Percentiles rank a stretch among this genome's conserved stretches.
Evolutionary conservation across 2,797 vertebrate genomes (phyloP).

Genomic region (Hemibagrus guttatus): DNA sequence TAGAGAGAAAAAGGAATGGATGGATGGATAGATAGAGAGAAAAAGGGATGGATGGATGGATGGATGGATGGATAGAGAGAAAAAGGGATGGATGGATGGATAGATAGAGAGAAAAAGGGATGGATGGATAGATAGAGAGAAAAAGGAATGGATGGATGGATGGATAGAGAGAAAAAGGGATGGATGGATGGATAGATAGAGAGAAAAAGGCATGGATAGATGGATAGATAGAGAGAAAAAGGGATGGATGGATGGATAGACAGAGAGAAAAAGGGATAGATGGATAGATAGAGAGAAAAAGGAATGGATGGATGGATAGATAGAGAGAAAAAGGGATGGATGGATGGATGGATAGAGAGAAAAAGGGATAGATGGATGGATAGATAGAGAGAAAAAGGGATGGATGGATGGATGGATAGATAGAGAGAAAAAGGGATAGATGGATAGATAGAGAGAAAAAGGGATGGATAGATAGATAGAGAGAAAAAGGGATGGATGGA

Average conservation of each 20-base stretch:
- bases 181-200: neutral
- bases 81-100: neutral
- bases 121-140: neutral
- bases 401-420: too few species aligned
- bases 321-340: too few species aligned
- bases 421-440: too few species aligned
- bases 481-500: neutral
- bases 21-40: neutral
- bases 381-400: too few species aligned
- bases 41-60: neutral
- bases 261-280: too few species aligned
- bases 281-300: too few species aligned
- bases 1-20: neutral
- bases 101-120: too few species aligned
- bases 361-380: too few species aligned
- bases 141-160: too few species aligned
- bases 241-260: neutral
- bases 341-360: neutral
- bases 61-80: neutral
- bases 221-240: neutral
- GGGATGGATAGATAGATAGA: neutral
- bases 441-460: too few species aligned
- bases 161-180: too few species aligned
- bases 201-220: neutral
- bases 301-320: neutral